Percentiles rank a stretch among this genome's conserved stretches.
Evolutionary conservation across 2,113 vertebrate genomes (phyloP).

Genomic region (Megaleporinus macrocephalus): DNA sequence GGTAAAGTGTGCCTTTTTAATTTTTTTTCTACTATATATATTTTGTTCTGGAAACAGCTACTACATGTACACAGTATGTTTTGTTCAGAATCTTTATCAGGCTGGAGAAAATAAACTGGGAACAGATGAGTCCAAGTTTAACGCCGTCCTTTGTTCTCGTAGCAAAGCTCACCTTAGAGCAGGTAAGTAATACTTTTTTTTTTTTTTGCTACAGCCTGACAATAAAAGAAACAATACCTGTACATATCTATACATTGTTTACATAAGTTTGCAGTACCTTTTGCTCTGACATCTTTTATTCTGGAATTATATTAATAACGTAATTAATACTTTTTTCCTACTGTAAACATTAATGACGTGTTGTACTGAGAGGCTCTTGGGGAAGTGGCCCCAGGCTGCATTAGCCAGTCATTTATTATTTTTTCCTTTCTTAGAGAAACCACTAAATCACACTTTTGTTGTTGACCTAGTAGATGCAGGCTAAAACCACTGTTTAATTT

Average conservation of each 20-base stretch:
- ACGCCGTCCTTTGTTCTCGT: slow-evolving; percentile 91
- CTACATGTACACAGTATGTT: not conserved
- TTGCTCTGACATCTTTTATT: no score
- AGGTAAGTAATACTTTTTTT: slow-evolving; percentile 82
- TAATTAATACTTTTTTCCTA: not conserved
- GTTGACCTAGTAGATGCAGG: not conserved
- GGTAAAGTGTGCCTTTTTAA: slow-evolving; percentile 73
- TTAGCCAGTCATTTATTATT: not conserved
- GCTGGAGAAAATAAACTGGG: slow-evolving; percentile 95
- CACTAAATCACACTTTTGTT: not conserved
- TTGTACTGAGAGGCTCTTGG: not conserved
- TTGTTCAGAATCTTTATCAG: slow-evolving; percentile 85
- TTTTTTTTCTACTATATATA: not conserved
- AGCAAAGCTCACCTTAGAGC: slow-evolving; percentile 91
- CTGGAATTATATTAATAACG: no score
- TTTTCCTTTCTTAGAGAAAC: not conserved
- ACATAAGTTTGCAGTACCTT: no score
- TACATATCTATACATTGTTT: no score
- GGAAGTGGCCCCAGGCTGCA: not conserved
- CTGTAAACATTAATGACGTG: not conserved
- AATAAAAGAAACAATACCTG: not conserved
- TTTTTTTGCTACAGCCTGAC: not conserved
- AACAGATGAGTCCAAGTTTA: slow-evolving; percentile 98
- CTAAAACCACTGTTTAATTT: not conserved
- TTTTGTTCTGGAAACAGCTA: not conserved